Percentiles rank a stretch among this genome's conserved stretches.
Evolutionary conservation across 2,113 vertebrate genomes (phyloP).

Genomic region (Ictalurus punctatus): DNA sequence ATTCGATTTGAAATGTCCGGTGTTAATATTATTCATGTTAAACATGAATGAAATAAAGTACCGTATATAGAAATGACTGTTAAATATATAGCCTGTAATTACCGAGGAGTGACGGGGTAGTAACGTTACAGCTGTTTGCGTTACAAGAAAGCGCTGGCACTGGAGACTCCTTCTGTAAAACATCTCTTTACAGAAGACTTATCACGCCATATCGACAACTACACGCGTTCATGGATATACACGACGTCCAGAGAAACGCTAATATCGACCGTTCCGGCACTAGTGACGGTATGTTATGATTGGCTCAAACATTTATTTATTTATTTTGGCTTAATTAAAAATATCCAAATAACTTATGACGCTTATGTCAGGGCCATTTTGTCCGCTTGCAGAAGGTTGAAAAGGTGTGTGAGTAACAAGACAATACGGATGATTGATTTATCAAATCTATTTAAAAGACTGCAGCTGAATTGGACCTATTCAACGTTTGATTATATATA

Average conservation of each 20-base stretch:
- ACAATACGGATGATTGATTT: slow-evolving; percentile 3
- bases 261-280: too few relatives aligned
- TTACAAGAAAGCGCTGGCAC: not conserved
- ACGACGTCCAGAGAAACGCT: too few relatives aligned
- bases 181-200: too few relatives aligned
- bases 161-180: not conserved
- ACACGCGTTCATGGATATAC: not conserved
- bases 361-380: not conserved
- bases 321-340: too few relatives aligned
- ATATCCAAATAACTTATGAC: too few relatives aligned
- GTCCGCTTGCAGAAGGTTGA: not conserved
- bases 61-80: too few relatives aligned
- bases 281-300: not conserved
- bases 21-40: too few relatives aligned
- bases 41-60: too few relatives aligned
- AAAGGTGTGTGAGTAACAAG: not conserved
- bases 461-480: not conserved
- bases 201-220: not conserved
- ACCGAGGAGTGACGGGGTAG: too few relatives aligned
- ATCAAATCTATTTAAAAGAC: not conserved
- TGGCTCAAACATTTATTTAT: not conserved
- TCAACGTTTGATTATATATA: not conserved
- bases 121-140: not conserved
- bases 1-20: too few relatives aligned
- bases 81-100: too few relatives aligned